Evolutionary conservation across 2,113 vertebrate species (phyloP).

Genomic region (Syngnathus scovelli): DNA sequence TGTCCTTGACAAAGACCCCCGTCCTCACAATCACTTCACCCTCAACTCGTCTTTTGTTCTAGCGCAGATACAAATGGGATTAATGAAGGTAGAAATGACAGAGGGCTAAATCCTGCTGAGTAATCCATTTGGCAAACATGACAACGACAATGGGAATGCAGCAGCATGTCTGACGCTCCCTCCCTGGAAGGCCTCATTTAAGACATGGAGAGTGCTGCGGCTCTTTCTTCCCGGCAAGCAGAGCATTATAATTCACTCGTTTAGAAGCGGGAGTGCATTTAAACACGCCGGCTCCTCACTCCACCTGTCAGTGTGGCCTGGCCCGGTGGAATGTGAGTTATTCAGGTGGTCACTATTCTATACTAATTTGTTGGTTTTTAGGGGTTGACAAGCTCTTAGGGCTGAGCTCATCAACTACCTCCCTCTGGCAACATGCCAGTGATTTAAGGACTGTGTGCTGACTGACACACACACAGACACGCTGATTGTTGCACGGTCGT

Average conservation of each 20-base stretch:
- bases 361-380: constrained; percentile 66
- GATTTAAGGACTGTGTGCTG: constrained; percentile 57
- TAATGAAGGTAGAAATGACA: constrained; percentile 71
- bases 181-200: constrained; percentile 25
- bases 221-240: constrained; percentile 2
- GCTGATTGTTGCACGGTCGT: constrained; percentile 3
- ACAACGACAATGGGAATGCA: constrained; percentile 55
- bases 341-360: constrained; percentile 32
- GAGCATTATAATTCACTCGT: background rate
- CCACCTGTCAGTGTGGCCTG: constrained; percentile 30
- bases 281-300: constrained; percentile 8
- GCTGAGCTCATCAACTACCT: constrained; percentile 53
- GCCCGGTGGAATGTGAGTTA: constrained; percentile 45
- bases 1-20: constrained; percentile 54
- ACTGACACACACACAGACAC: constrained; percentile 29
- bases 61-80: constrained; percentile 66
- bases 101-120: constrained; percentile 66
- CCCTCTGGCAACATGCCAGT: constrained; percentile 55
- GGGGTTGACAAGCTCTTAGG: constrained; percentile 59
- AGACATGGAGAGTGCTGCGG: background rate
- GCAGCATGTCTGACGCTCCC: constrained; percentile 29
- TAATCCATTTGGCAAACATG: constrained; percentile 67
- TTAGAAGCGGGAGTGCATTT: background rate
- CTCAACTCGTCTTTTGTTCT: constrained; percentile 59
- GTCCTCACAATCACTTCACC: background rate